Percentiles rank a stretch among this genome's conserved stretches.
Conservation (phyloP, 2,888 invertebrate genomes). For the Spisula solida region DNA sequence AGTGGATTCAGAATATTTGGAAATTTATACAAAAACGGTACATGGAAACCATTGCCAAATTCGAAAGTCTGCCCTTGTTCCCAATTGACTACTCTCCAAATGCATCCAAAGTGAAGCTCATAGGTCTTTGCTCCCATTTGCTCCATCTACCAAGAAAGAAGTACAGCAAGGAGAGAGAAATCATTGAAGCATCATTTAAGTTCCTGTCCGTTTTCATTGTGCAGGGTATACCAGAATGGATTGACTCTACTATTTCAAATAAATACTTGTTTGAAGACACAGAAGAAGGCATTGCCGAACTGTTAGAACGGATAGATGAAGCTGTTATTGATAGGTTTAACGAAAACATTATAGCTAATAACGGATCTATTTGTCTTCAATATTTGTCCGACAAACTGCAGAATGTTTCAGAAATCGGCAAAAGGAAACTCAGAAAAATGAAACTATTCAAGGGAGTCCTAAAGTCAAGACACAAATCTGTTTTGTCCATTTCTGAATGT, state of each 20-base stretch:
- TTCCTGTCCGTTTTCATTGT: constrained; percentile 1
- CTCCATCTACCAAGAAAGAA: not conserved
- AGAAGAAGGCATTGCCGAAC: not conserved
- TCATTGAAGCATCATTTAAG: not conserved
- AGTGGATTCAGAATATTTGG: constrained; percentile 20
- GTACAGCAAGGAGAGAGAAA: not conserved
- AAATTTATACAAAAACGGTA: not conserved
- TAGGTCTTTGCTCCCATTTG: not conserved
- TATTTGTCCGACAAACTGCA: constrained; percentile 4
- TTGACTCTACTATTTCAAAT: not conserved
- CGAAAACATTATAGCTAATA: not conserved
- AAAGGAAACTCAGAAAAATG: not conserved
- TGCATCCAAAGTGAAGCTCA: not conserved
- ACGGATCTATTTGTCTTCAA: not conserved
- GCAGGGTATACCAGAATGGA: constrained; percentile 8
- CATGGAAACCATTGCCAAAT: not conserved
- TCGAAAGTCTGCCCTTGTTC: not conserved
- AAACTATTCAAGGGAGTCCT: not conserved
- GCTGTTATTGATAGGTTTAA: not conserved
- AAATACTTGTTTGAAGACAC: constrained; percentile 14
- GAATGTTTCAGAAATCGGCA: not conserved
- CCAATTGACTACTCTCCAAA: not conserved
- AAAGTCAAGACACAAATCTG: not conserved
- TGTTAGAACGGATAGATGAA: not conserved
- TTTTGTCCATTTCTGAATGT: not conserved